phyloP scores from a whole-genome alignment of 2,113 vertebrate species.

The Silurus asotus region DNA sequence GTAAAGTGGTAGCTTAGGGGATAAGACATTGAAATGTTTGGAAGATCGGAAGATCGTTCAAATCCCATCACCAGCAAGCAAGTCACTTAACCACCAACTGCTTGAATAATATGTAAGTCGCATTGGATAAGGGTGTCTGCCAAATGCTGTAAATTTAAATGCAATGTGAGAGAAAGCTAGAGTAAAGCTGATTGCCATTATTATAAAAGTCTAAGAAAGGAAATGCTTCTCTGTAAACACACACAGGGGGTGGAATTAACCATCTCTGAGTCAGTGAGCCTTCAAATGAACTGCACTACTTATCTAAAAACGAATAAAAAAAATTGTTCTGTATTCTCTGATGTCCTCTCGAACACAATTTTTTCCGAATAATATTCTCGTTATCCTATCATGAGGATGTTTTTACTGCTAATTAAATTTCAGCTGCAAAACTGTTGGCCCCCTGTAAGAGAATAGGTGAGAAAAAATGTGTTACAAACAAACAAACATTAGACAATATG shows the following conservation, averaged over 20 bases:
- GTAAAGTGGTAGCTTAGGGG: too few relatives aligned
- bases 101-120: too few relatives aligned
- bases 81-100: too few relatives aligned
- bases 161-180: background rate
- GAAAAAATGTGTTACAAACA: background rate
- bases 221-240: background rate
- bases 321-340: background rate
- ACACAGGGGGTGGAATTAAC: background rate
- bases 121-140: too few relatives aligned
- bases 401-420: background rate
- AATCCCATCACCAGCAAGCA: too few relatives aligned
- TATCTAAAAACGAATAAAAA: background rate
- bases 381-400: background rate
- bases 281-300: background rate
- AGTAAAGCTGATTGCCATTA: background rate
- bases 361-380: background rate
- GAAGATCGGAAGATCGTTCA: too few relatives aligned
- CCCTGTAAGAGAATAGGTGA: background rate
- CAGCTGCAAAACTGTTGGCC: background rate
- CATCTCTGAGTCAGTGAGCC: background rate
- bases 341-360: background rate
- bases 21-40: too few relatives aligned
- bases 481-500: background rate
- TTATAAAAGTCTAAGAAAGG: background rate
- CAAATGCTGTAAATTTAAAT: too few relatives aligned